Evolutionary conservation across 2,888 invertebrate genomes (phyloP).

Genomic region (Rhogogaster chlorosoma): DNA sequence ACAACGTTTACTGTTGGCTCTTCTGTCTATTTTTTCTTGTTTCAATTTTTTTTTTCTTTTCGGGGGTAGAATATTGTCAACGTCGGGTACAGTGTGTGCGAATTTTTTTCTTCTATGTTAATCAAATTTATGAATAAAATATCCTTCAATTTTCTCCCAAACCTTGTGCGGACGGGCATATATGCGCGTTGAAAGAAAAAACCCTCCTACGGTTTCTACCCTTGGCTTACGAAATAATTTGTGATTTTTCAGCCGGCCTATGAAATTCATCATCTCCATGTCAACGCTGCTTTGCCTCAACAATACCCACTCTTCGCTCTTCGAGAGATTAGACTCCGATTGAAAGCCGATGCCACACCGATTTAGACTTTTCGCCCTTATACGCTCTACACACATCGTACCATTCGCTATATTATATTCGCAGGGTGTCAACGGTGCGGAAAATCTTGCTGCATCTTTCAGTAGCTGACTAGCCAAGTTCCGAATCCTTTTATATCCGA

Average conservation of each 20-base stretch:
- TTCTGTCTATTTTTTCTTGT: background rate
- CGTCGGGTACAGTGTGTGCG: background rate
- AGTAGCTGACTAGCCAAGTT: no score
- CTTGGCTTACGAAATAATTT: slow-evolving; percentile 60
- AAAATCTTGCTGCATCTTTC: background rate
- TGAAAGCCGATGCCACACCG: slow-evolving; percentile 47
- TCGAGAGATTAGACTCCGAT: slow-evolving; percentile 45
- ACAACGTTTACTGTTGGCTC: background rate
- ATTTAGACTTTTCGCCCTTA: slow-evolving; percentile 21
- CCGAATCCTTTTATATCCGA: background rate
- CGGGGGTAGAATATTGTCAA: background rate
- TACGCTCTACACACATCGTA: background rate
- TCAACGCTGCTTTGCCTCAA: slow-evolving; percentile 61
- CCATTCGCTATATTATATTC: background rate
- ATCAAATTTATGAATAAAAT: slow-evolving; percentile 35
- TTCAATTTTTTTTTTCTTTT: background rate
- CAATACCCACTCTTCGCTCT: slow-evolving; percentile 57
- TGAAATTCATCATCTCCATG: slow-evolving; percentile 65
- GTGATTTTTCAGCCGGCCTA: slow-evolving; percentile 60
- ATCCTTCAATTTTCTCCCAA: slow-evolving; percentile 23
- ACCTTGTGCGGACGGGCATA: background rate
- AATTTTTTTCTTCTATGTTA: slow-evolving; percentile 10
- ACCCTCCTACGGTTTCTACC: background rate
- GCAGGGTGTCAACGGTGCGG: background rate
- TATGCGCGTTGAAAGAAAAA: slow-evolving; percentile 18